Percentiles rank a stretch among this genome's conserved stretches.
phyloP scores from a whole-genome alignment of 2,113 vertebrate genomes.

The Canis aureus region DNA sequence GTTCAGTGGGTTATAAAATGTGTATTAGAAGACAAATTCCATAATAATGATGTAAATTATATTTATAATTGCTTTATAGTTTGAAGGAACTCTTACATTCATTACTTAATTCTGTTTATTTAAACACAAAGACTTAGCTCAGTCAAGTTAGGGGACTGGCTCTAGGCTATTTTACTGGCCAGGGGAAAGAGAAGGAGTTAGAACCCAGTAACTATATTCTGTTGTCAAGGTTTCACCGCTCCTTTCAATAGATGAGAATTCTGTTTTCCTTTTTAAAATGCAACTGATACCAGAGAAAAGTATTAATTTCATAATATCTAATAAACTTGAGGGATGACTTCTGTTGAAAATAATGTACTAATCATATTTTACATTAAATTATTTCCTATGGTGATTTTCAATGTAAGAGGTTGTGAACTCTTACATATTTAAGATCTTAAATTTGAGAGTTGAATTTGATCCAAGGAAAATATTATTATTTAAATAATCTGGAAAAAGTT shows the following conservation, averaged over 20 bases:
- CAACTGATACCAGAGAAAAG: background rate
- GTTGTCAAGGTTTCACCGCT: background rate
- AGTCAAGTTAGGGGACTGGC: constrained; percentile 1
- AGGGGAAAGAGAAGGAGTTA: background rate
- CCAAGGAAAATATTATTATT: constrained; percentile 19
- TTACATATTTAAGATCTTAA: constrained; percentile 33
- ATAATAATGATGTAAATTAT: constrained; percentile 30
- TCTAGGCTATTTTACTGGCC: background rate
- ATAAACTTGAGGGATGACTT: constrained; percentile 2
- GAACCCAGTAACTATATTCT: background rate
- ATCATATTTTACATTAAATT: constrained; percentile 16
- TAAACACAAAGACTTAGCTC: background rate
- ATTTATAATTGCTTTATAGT: background rate
- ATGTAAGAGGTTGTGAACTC: background rate
- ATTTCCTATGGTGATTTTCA: constrained; percentile 17
- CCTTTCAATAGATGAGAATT: background rate
- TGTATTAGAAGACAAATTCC: background rate
- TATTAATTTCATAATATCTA: constrained; percentile 10
- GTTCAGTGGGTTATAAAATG: background rate
- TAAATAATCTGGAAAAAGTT: constrained; percentile 2
- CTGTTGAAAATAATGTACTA: background rate
- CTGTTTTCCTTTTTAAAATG: background rate
- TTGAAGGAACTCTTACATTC: background rate
- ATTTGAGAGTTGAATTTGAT: constrained; percentile 28
- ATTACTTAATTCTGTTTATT: constrained; percentile 41